Conservation (phyloP, 2,888 invertebrate species). For the Phorcus lineatus region DNA sequence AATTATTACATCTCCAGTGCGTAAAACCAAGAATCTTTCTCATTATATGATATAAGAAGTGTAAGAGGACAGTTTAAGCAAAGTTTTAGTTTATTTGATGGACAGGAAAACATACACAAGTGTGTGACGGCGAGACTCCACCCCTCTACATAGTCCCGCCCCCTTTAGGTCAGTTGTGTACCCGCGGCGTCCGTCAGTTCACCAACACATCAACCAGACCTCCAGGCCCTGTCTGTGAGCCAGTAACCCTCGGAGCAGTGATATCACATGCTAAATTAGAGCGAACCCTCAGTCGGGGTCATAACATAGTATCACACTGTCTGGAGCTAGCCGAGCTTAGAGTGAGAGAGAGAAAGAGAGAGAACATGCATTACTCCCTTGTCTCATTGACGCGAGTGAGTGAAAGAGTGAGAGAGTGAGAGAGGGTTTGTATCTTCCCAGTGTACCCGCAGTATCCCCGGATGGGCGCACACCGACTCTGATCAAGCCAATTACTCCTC, state of each 20-base stretch:
- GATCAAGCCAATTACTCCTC: not conserved
- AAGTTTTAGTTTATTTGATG: not conserved
- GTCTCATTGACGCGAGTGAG: not conserved
- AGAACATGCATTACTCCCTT: not conserved
- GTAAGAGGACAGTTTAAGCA: not conserved
- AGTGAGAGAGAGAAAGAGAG: conserved; percentile 17
- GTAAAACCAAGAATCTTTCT: no score
- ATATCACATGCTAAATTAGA: conserved; percentile 11
- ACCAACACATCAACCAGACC: not conserved
- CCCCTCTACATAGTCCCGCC: not conserved
- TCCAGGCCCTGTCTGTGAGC: not conserved
- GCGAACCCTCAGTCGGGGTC: not conserved
- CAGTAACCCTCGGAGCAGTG: not conserved
- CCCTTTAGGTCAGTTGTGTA: not conserved
- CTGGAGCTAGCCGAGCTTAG: not conserved
- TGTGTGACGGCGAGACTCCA: not conserved
- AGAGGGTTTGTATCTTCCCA: not conserved
- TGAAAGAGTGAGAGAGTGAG: not conserved
- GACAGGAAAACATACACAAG: not conserved
- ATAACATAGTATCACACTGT: not conserved
- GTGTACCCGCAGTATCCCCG: not conserved
- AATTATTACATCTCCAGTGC: no score
- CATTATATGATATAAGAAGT: no score
- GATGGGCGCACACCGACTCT: not conserved
- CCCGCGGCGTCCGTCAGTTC: not conserved